These are phyloP conservation scores for Acanthochromis polyacanthus DNA, from an alignment of 2,113 vertebrate species.

Conservation along the genomic window DNA sequence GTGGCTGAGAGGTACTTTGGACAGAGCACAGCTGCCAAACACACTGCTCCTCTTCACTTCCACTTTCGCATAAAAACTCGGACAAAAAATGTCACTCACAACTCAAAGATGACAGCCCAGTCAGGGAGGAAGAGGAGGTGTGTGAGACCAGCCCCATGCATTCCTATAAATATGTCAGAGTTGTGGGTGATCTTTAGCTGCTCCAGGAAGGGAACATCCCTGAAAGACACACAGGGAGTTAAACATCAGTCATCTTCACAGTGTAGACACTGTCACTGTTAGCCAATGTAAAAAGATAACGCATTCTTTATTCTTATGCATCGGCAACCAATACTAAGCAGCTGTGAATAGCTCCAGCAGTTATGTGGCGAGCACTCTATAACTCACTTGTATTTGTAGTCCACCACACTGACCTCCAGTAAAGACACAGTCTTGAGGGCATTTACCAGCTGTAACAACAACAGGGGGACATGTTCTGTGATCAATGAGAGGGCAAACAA, in stretches of 20 bases:
- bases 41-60: slow-evolving; percentile 20
- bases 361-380: slow-evolving; percentile 22
- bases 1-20: slow-evolving; percentile 56
- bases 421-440: slow-evolving; percentile 92
- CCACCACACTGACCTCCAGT: slow-evolving; percentile 93
- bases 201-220: slow-evolving; percentile 92
- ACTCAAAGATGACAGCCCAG: slow-evolving; percentile 97
- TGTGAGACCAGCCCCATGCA: slow-evolving; percentile 97
- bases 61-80: neutral
- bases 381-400: slow-evolving; percentile 98
- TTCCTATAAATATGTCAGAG: slow-evolving; percentile 98
- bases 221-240: slow-evolving; percentile 69
- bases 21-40: slow-evolving; percentile 32
- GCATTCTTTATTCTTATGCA: slow-evolving; percentile 20
- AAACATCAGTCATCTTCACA: slow-evolving; percentile 32
- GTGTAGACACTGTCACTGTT: slow-evolving; percentile 13
- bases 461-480: slow-evolving; percentile 67
- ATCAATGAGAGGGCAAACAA: slow-evolving; percentile 73
- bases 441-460: slow-evolving; percentile 89
- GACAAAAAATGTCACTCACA: slow-evolving; percentile 86
- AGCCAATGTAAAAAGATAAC: slow-evolving; percentile 11
- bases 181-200: slow-evolving; percentile 94
- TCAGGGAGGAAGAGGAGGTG: slow-evolving; percentile 97
- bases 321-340: neutral
- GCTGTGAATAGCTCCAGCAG: neutral